A percentile compares a stretch with the other conserved stretches of the same genome.
Evolutionary conservation across 2,113 vertebrate species (phyloP).

Genomic region (Rhombomys opimus): DNA sequence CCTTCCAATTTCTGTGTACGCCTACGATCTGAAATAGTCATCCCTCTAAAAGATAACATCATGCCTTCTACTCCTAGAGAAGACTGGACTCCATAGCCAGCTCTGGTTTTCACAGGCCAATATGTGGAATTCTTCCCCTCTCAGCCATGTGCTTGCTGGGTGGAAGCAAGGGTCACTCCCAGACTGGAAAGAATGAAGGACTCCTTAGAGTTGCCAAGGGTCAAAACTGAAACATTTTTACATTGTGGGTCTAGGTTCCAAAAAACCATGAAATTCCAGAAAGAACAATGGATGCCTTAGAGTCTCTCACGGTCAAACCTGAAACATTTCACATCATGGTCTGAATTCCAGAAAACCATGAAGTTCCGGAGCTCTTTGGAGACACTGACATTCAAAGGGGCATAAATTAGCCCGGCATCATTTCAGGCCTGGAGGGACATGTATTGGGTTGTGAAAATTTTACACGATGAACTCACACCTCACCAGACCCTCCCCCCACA

Average conservation of each 20-base stretch:
- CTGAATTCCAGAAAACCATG: conserved; percentile 45
- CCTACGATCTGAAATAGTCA: neutral
- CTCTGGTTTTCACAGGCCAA: neutral
- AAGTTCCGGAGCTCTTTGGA: conserved; percentile 27
- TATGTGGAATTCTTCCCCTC: conserved; percentile 12
- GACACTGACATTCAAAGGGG: neutral
- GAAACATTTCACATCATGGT: neutral
- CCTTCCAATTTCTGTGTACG: neutral
- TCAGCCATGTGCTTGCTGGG: neutral
- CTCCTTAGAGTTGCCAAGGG: neutral
- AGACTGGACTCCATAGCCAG: conserved; percentile 1
- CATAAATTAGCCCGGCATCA: neutral
- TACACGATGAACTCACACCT: neutral
- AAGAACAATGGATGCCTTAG: neutral
- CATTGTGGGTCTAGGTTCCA: conserved; percentile 16
- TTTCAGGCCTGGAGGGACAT: neutral
- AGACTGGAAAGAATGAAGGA: conserved; percentile 32
- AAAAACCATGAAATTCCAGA: conserved; percentile 43
- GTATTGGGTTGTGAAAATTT: neutral
- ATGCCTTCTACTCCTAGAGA: neutral
- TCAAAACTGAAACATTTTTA: conserved; percentile 35
- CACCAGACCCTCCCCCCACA: neutral
- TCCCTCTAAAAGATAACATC: neutral
- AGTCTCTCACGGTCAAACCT: conserved; percentile 11
- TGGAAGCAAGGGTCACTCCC: neutral